Evolutionary conservation across 2,888 invertebrate genomes (phyloP).

Genomic region (Andrena praecox): DNA sequence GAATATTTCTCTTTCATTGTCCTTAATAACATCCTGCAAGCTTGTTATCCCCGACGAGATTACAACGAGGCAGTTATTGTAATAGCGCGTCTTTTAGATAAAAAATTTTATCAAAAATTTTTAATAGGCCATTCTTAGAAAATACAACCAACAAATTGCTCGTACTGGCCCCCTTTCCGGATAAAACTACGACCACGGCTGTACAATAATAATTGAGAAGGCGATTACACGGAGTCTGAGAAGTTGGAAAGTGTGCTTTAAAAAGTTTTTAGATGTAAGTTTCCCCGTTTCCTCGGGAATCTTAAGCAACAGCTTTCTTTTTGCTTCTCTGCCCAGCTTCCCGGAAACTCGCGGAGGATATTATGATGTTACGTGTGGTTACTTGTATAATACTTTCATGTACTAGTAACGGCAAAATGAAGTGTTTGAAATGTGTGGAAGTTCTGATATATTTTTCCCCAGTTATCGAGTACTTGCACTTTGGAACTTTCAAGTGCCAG

Average conservation of each 20-base stretch:
- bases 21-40: no score
- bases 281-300: constrained; percentile 26
- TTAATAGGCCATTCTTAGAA: background rate
- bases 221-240: constrained; percentile 29
- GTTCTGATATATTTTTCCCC: background rate
- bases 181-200: constrained; percentile 9
- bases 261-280: constrained; percentile 46
- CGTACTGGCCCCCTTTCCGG: background rate
- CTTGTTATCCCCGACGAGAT: background rate
- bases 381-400: background rate
- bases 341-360: background rate
- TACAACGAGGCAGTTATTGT: background rate
- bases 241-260: constrained; percentile 33
- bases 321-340: background rate
- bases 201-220: constrained; percentile 37
- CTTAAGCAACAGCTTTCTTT: constrained; percentile 28
- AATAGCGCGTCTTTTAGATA: background rate
- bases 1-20: no score
- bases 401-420: constrained; percentile 6
- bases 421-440: background rate
- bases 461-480: background rate
- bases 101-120: background rate
- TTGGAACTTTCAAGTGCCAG: no score
- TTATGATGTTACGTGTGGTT: constrained; percentile 10
- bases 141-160: background rate